A percentile compares a stretch with the other conserved stretches of the same genome.
These are phyloP conservation scores for Odontophorus gujanensis DNA, from an alignment of 2,113 vertebrate genomes.

Conservation along the genomic window DNA sequence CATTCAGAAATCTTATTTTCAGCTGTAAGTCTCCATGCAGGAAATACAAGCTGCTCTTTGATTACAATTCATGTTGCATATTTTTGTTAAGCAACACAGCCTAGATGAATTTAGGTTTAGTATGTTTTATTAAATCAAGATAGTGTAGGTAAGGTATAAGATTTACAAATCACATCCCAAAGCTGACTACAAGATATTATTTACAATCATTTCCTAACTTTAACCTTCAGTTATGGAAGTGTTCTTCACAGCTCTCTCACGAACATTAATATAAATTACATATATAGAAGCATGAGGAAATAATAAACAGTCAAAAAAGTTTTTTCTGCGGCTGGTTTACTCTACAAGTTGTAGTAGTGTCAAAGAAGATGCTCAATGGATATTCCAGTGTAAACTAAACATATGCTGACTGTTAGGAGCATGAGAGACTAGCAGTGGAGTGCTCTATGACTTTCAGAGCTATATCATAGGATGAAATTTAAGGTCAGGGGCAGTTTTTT, in stretches of 20 bases:
- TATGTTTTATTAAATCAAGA: not conserved
- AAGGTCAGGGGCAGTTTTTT: not conserved
- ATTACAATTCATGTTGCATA: not conserved
- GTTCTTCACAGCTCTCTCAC: not conserved
- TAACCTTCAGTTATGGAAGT: not conserved
- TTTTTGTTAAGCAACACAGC: not conserved
- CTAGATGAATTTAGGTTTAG: not conserved
- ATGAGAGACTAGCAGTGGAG: not conserved
- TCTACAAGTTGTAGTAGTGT: not conserved
- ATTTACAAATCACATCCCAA: not conserved
- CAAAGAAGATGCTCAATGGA: not conserved
- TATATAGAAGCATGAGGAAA: not conserved
- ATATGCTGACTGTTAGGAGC: not conserved
- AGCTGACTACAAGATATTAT: not conserved
- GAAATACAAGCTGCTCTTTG: not conserved
- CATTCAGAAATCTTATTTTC: not conserved
- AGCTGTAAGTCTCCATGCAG: not conserved
- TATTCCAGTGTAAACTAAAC: not conserved
- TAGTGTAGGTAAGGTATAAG: not conserved
- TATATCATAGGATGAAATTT: not conserved
- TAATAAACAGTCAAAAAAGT: not conserved
- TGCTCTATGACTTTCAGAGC: not conserved
- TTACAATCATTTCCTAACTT: not conserved
- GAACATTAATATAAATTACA: not conserved
- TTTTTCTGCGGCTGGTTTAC: not conserved